Evolutionary conservation across 2,797 vertebrate species (phyloP).

Genomic region (Simalia tracyae): DNA sequence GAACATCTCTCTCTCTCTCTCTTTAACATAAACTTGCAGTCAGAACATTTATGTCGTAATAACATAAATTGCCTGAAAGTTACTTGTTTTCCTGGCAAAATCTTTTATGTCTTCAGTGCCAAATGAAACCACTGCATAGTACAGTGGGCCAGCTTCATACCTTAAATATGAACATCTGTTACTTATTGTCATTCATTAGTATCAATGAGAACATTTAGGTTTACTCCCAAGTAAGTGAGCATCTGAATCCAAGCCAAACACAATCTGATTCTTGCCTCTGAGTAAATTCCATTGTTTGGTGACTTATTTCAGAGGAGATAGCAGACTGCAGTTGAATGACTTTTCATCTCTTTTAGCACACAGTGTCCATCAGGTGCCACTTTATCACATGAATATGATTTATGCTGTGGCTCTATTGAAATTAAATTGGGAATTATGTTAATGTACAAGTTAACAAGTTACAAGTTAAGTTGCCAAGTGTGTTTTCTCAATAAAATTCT

Average conservation of each 20-base stretch:
- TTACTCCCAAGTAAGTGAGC: background rate
- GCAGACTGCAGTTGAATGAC: background rate
- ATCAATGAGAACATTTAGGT: background rate
- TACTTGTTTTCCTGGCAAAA: background rate
- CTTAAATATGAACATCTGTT: slow-evolving; percentile 26
- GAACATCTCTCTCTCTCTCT: background rate
- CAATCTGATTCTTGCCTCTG: background rate
- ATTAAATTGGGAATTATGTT: slow-evolving; percentile 67
- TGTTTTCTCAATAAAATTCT: slow-evolving; percentile 55
- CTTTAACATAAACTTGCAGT: background rate
- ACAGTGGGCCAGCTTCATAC: background rate
- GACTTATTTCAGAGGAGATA: background rate
- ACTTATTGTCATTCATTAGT: slow-evolving; percentile 31
- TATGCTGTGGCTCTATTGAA: slow-evolving; percentile 55
- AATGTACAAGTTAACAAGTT: slow-evolving; percentile 30
- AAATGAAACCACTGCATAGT: background rate
- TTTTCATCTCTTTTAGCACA: slow-evolving; percentile 44
- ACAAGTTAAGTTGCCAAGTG: slow-evolving; percentile 57
- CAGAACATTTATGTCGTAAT: background rate
- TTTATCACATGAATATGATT: slow-evolving; percentile 61
- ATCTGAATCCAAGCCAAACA: background rate
- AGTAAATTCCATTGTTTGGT: background rate
- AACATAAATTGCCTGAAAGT: background rate
- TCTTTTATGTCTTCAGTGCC: background rate
- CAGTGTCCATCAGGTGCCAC: slow-evolving; percentile 50